Conservation (phyloP, 92 coral and sea anemone genomes). For the Umimayanthus chanpuru region DNA sequence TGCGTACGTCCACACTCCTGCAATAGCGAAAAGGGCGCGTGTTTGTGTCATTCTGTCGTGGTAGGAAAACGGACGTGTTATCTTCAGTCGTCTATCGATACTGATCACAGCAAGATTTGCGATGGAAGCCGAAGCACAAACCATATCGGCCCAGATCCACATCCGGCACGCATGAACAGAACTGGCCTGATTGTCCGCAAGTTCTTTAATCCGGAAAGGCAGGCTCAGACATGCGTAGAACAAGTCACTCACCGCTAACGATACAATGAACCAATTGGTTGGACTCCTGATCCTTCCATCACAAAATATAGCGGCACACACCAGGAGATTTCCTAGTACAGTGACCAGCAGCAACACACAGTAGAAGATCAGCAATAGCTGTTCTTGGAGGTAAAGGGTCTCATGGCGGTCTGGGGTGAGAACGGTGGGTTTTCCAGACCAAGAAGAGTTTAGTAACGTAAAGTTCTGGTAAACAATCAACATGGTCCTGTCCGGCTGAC, state of each 20-base stretch:
- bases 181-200: constrained; percentile 38
- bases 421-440: not conserved
- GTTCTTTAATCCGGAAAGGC: constrained; percentile 67
- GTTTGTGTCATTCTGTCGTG: constrained; percentile 62
- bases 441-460: not conserved
- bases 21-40: constrained; percentile 71
- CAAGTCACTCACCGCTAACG: constrained; percentile 87
- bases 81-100: constrained; percentile 87
- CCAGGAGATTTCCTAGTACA: constrained; percentile 82
- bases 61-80: constrained; percentile 89
- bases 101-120: constrained; percentile 88
- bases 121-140: constrained; percentile 92
- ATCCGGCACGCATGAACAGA: constrained; percentile 59
- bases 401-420: not conserved
- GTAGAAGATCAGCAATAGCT: constrained; percentile 62
- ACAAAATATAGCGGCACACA: constrained; percentile 76
- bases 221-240: constrained; percentile 70
- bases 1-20: constrained; percentile 80
- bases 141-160: constrained; percentile 95
- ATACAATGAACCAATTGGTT: constrained; percentile 93
- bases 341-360: constrained; percentile 63
- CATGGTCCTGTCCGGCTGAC: not conserved
- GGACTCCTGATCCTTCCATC: constrained; percentile 86
- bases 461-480: not conserved
- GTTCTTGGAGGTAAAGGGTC: not conserved